Conservation (phyloP, 2,113 vertebrate species). For the Erinaceus europaeus region DNA sequence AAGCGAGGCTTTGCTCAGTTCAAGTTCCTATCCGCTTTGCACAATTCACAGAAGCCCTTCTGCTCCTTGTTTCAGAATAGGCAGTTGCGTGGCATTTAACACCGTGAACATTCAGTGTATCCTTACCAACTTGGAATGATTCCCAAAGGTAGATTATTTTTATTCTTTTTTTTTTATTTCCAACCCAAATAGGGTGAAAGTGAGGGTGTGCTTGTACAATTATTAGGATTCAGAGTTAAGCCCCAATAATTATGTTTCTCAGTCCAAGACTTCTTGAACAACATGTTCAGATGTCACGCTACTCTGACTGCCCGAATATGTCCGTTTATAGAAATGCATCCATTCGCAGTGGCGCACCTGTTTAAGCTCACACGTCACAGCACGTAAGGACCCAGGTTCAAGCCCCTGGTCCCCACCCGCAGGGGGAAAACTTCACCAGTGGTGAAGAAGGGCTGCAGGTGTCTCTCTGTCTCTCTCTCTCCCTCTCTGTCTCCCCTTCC, state of each 20-base stretch:
- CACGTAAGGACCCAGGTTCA: too few relatives aligned
- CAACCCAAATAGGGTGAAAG: background rate
- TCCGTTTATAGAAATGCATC: background rate
- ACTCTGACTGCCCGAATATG: background rate
- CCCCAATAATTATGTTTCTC: background rate
- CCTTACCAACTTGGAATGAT: slow-evolving; percentile 2
- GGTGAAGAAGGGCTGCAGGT: too few relatives aligned
- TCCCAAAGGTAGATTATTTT: slow-evolving; percentile 14
- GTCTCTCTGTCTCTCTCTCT: too few relatives aligned
- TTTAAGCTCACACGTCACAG: too few relatives aligned
- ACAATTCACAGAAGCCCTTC: background rate
- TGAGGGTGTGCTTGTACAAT: too few relatives aligned
- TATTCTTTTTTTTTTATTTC: slow-evolving; percentile 8
- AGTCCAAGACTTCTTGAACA: background rate
- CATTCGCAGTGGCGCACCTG: too few relatives aligned
- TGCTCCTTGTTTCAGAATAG: background rate
- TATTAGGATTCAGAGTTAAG: background rate
- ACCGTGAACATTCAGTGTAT: background rate
- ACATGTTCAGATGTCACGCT: background rate
- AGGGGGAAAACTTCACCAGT: too few relatives aligned
- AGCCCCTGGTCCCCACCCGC: too few relatives aligned
- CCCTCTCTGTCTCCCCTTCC: too few relatives aligned
- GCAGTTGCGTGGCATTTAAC: background rate
- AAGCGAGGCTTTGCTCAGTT: slow-evolving; percentile 16
- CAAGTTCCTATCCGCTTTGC: background rate